Evolutionary conservation across 2,888 invertebrate species (phyloP), one percentile per base, ranked within the genome.

Genomic region (Leptopilina drosophilae): DNA sequence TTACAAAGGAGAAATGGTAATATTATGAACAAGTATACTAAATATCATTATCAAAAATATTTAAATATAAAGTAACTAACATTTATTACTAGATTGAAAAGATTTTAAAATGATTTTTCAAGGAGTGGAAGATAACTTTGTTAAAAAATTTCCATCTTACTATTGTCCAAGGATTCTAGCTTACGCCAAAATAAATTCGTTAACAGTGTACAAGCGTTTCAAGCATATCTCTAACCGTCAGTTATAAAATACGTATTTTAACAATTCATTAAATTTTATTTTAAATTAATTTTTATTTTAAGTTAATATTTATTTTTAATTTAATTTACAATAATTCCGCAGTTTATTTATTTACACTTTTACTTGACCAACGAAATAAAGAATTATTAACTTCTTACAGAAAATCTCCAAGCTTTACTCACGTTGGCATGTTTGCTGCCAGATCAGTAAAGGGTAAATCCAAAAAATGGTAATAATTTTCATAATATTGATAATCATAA

Each of bases 1-100:
- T 40, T 77, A 77, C 26, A 56, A 67, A n/a, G 77, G 77, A 6
- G 67, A 77, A 12, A 77, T 77, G 77, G 77, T 77, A 77, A 56
- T 15, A 26, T 26, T 26, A 66, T n/a, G 33, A 66, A 11, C 8
- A 49, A 49, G 7, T 42, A 42, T 42, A 2, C 2, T 42, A 5
- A 42, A 15, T 46, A 9, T 42, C 42, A 42, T 42, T 42, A 7
- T 40, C 3, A 1, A 66, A 42, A 42, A 15, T 7, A n/a, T 49
- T 9, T 5, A 66, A 9, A 42, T 8, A 15, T 1, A 7, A 42
- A 9, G 15, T 66, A 0, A 42, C 42, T 26, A 20, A 3, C 15
- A 49, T 49, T 7, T 77, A 15, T 53, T 49, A 66, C 4, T 64
- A 77, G 77, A 77, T 77, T 49, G 53, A 77, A 15, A 33, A n/a